Conservation (phyloP, 2,113 vertebrate genomes). For the Stigmatopora argus region DNA sequence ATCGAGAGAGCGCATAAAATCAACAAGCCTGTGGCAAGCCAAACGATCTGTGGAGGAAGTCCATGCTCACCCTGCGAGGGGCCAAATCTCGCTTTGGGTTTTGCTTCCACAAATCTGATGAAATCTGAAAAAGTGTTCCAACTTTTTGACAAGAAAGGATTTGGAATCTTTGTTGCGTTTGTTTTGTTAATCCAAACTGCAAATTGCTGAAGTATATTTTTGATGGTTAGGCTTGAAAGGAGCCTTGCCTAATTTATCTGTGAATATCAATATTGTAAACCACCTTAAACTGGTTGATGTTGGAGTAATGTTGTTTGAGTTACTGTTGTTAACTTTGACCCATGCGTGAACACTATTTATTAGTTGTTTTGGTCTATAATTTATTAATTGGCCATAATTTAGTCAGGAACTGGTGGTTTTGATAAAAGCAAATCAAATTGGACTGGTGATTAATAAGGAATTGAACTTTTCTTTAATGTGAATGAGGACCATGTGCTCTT, state of each 20-base stretch:
- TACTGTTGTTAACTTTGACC: too few relatives aligned
- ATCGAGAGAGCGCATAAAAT: constrained; percentile 31
- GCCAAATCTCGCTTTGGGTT: constrained; percentile 32
- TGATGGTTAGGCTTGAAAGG: neutral
- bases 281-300: neutral
- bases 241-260: neutral
- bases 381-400: too few relatives aligned
- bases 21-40: constrained; percentile 47
- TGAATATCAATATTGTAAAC: neutral
- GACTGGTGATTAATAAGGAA: too few relatives aligned
- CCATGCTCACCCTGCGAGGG: constrained; percentile 28
- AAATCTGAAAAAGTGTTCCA: neutral
- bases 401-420: too few relatives aligned
- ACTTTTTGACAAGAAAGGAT: neutral
- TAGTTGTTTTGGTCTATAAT: too few relatives aligned
- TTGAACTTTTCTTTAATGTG: too few relatives aligned
- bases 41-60: constrained; percentile 42
- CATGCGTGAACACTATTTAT: too few relatives aligned
- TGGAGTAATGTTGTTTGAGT: too few relatives aligned
- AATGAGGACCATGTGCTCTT: too few relatives aligned
- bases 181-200: too few relatives aligned
- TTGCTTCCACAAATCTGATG: neutral
- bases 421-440: too few relatives aligned
- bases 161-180: neutral
- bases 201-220: neutral